Base-by-base conservation (phyloP, 2,888 invertebrate species). In the Ormia ochracea region DNA sequence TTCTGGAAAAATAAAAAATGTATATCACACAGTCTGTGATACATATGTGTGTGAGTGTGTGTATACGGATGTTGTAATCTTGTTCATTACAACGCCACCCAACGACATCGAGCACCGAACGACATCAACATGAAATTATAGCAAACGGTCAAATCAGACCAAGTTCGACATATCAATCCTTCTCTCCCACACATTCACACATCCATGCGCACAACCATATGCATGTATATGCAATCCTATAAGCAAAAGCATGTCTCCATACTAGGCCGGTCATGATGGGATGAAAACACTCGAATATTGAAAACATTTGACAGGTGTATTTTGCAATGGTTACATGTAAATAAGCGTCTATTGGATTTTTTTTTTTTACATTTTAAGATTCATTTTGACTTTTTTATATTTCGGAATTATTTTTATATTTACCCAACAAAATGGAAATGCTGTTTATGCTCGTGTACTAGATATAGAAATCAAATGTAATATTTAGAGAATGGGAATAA, bases 341-440 rank as follows among this genome's bases (percentile, higher is more conserved):
- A 28, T 50, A 14, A 14, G 21, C 26, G 41, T 61, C 17, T 61
- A n/a, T 31, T 38, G 26, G 43, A 9, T 31, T 31, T 1, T 3
- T 43, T 26, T 63, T 41, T 61, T 33, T 1, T 9, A n/a, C n/a
- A 23, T 59, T 59, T 74, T 45, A 73, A 74, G 38, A 66, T 66
- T n/a, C 65, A 21, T 48, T 69, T 43, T 41, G 33, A 14, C 41
- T 50, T 74, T 26, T 74, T 68, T 36, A 12, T 50, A 43, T 54
- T 26, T 58, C n/a, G n/a, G n/a, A n/a, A n/a, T 56, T 74, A 3
- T 66, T 12, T 68, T 41, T 56, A n/a, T 52, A 43, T 75, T 59
- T 52, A n/a, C 12, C 61, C 33, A 76, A 69, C 61, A 31, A 76
- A 76, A 69, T 76, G 56, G 56, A 33, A 56, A 70, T 69, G 63